Evolutionary conservation across 2,888 invertebrate species (phyloP), one percentile per base, ranked within the genome.

Genomic region (Caenorhabditis afra): DNA sequence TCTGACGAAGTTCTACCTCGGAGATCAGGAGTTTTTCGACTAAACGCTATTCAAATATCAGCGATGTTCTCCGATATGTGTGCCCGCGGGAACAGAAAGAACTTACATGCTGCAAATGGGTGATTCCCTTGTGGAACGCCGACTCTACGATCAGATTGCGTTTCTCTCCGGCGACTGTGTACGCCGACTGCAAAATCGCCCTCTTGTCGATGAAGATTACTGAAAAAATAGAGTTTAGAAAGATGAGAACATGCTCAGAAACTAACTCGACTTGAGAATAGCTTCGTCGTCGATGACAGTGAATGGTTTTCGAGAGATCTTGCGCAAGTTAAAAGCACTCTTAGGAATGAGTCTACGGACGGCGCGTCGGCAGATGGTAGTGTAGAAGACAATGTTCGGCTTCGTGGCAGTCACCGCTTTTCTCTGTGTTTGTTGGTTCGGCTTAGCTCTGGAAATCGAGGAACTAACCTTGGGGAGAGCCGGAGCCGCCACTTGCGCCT

Each of bases 271-370:
- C 50, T 55, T 74, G 14, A 75, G 44, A 37, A 86, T 67, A 16
- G 81, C 68, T 18, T 82, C 79, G 10, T 65, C 66, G 58, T 86
- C 84, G 39, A 87, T 73, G n/a, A 61, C 45, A 10, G 59, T 73
- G 59, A 76, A 77, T 7, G 87, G 86, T 16, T 74, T 71, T 12
- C 87, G 70, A 0, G 85, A 80, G 20, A 84, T 29, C 57, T 82
- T 83, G 2, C 83, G 44, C 3, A 83, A 49, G 45, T 86, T 87
- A 39, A 85, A 79, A 2, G 75, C 71, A 0, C 44, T 70, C 61
- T 81, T 83, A 2, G 85, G 85, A 1, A 85, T 68, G n/a, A 86
- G 29, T 58, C 84, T 22, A 47, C 80, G 35, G 0, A 76, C 47
- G 8, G 59, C 71, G 18, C 76, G 61, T 10, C 80, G 66, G 18